phyloP scores from a whole-genome alignment of 2,888 invertebrate genomes.

The Caenorhabditis sp. region DNA sequence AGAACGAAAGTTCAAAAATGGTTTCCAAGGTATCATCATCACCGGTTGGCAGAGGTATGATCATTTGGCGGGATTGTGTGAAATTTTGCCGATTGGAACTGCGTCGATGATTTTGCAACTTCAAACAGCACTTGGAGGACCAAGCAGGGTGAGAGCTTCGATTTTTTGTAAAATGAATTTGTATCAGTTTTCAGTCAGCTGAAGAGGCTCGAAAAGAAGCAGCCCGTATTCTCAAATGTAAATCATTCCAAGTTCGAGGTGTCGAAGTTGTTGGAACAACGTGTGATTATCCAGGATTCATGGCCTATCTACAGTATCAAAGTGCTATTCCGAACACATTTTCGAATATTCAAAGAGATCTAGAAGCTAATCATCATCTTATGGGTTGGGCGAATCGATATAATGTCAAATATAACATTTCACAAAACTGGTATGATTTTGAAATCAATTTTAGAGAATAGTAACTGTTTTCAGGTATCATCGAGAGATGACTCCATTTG shows the following conservation, averaged over 20 bases:
- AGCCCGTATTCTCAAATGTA: conserved; percentile 39
- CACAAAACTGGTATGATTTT: conserved; percentile 53
- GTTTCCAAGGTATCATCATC: conserved; percentile 72
- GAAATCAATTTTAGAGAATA: background rate
- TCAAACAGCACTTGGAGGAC: conserved; percentile 48
- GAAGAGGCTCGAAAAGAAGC: conserved; percentile 30
- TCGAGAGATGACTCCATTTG: conserved; percentile 38
- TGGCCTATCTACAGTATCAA: conserved; percentile 48
- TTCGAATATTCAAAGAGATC: conserved; percentile 32
- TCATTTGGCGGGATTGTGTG: conserved; percentile 73
- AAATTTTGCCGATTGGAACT: conserved; percentile 72
- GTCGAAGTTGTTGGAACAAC: conserved; percentile 27
- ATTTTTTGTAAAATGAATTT: no score
- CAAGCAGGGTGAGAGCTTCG: conserved; percentile 9
- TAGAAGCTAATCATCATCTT: conserved; percentile 53
- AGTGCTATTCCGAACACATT: conserved; percentile 37
- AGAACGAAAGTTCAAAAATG: conserved; percentile 50
- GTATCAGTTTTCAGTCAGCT: conserved; percentile 7
- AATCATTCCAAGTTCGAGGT: conserved; percentile 37
- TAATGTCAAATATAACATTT: conserved; percentile 51
- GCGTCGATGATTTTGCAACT: conserved; percentile 60
- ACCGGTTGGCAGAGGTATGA: conserved; percentile 74
- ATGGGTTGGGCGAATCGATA: conserved; percentile 63
- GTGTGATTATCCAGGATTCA: conserved; percentile 37
- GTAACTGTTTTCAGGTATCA: conserved; percentile 41